Base-by-base conservation (phyloP, 2,113 vertebrate species). In the Condylura cristata region DNA sequence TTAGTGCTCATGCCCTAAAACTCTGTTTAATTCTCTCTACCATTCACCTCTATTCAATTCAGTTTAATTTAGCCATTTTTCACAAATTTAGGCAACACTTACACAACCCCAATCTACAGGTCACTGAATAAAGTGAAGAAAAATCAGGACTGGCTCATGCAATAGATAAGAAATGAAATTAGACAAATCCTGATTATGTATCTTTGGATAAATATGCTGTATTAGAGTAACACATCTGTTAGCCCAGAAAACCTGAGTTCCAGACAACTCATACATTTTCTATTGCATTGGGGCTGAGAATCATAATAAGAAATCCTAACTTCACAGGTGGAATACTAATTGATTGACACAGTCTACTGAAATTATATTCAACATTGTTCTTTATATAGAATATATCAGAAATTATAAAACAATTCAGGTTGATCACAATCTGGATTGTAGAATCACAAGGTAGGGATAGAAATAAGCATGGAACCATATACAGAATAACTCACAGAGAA, bases 91-190 rank as follows among this genome's bases (percentile, higher is more conserved):
- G 61, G 18, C 28, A 78, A 16, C 32, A 37, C 66, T 74, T 20
- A n/a, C 1, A 16, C 2, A 71, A 74, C 85, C 5, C 37, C 26
- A 53, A 37, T 24, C 34, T 68, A 34, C 0, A 61, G 72, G 22
- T 76, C 48, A 89, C 48, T 61, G 37, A 90, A 17, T 63, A 17
- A 74, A 92, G 44, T 46, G 14, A 79, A 87, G 65, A 32, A 66
- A 86, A 89, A n/a, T 82, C 6, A 30, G 28, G 26, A 78, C 32
- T n/a, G 5, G 8, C n/a, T 84, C 58, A 86, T 51, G 24, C 12
- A 76, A 76, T 32, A 79, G 68, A 37, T 44, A 72, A 91, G 66
- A 90, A 89, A 75, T 76, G 26, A 89, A 93, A 66, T 91, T 32
- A 93, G 65, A 61, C 34, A 60, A 84, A 6, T 34, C 32, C 84